Base-by-base conservation (phyloP, 1,140 invertebrate genomes). In the Lordiphosa clarofinis region DNA sequence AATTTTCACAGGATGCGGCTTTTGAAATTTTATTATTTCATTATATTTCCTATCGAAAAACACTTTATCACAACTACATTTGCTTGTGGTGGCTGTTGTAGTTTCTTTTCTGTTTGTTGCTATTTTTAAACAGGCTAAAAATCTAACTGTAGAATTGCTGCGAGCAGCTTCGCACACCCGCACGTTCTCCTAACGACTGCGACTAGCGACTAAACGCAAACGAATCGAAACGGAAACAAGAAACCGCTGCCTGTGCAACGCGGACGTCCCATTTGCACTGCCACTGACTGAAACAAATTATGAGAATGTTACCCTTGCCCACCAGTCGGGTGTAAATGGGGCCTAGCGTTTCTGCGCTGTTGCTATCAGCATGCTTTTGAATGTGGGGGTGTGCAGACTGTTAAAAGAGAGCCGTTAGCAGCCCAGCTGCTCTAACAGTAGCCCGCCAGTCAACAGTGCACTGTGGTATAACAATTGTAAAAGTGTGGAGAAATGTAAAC, bases 1-100 rank as follows among this genome's bases (percentile, higher is more conserved):
- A 40, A 12, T 67, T 64, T 56, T 63, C 50, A 70, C 62, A 81
- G 76, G 76, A 81, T 81, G 76, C 76, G 76, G 76, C 76, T 55
- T 24, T 28, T 52, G 38, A 11, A 4, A 33, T 50, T 8, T 39
- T 12, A 38, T 38, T 38, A 12, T 40, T 46, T 11, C 46, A 13
- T 24, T 24, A 12, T 35, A 37, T 11, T 50, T 33, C 13, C 3
- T 33, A 50, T 46, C 39, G 33, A 46, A 38, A 33, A 15, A 44
- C 43, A 56, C 40, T 33, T 19, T 24, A 24, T 31, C 7, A 15
- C 48, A 56, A 39, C 33, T 21, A n/a, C 43, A 54, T 4, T 35
- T 35, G 36, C 44, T 13, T 28, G 11, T 49, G 33, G 33, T 43
- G 42, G 42, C n/a, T 43, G 19, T 36, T 38, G 48, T 21, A 38